phyloP scores from a whole-genome alignment of 1,140 invertebrate species.

The Trypoxylus dichotomus region DNA sequence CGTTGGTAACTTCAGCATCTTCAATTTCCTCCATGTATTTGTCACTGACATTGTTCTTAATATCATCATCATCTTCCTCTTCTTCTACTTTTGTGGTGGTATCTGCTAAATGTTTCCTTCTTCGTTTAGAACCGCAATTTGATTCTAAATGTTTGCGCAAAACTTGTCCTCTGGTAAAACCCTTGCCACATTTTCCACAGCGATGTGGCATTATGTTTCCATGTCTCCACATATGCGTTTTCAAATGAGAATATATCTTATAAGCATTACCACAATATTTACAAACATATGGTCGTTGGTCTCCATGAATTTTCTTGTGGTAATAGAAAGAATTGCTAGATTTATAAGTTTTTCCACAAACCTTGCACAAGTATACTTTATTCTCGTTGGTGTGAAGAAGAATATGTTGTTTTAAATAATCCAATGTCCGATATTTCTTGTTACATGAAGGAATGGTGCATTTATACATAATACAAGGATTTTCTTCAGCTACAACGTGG shows the following conservation, averaged over 20 bases:
- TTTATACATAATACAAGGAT: conserved; percentile 11
- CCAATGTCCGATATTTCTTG: background rate
- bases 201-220: background rate
- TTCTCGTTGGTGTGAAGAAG: background rate
- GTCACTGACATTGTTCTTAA: background rate
- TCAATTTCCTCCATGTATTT: background rate
- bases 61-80: background rate
- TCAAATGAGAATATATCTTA: conserved; percentile 7
- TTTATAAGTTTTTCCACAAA: conserved; percentile 14
- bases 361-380: background rate
- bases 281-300: background rate
- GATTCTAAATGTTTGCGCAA: conserved; percentile 2
- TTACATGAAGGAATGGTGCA: background rate
- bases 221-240: conserved; percentile 7
- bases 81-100: background rate
- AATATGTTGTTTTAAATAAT: background rate
- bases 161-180: background rate
- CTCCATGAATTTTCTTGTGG: background rate
- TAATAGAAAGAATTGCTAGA: conserved; percentile 10
- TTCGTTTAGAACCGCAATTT: background rate
- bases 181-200: background rate
- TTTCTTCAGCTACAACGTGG: background rate
- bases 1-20: background rate
- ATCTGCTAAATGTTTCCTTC: background rate
- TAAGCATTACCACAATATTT: conserved; percentile 10